A percentile compares a stretch with the other conserved stretches of the same genome.
These are phyloP conservation scores for Drosophila mimica DNA, from an alignment of 2,888 invertebrate genomes.

Conservation along the genomic window DNA sequence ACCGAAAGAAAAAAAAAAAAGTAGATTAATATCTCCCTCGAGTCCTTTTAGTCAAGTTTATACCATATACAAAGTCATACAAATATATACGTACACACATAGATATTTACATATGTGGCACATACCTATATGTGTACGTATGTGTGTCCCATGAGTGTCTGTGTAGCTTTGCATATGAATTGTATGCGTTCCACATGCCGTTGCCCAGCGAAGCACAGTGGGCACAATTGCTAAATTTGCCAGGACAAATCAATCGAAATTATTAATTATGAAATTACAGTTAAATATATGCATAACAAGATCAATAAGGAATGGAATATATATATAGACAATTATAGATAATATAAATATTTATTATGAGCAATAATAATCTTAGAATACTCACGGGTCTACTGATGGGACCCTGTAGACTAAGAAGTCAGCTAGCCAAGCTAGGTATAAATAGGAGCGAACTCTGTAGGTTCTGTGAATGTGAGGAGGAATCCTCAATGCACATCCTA, in stretches of 20 bases:
- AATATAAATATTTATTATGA: too few relatives aligned
- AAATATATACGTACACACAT: slow-evolving; percentile 14
- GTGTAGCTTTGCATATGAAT: slow-evolving; percentile 64
- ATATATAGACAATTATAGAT: too few relatives aligned
- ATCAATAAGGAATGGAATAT: too few relatives aligned
- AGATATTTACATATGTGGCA: slow-evolving; percentile 21
- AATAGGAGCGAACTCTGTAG: too few relatives aligned
- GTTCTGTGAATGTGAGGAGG: too few relatives aligned
- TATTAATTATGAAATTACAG: neutral
- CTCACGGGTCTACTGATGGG: too few relatives aligned
- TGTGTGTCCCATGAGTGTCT: slow-evolving; percentile 55
- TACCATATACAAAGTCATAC: slow-evolving; percentile 47
- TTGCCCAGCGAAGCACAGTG: slow-evolving; percentile 52
- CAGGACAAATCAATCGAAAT: neutral
- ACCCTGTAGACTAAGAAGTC: too few relatives aligned
- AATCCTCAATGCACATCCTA: too few relatives aligned
- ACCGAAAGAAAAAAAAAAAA: slow-evolving; percentile 49
- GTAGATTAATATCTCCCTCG: slow-evolving; percentile 79
- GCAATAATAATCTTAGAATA: too few relatives aligned
- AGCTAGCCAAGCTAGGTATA: too few relatives aligned
- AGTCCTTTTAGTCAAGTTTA: slow-evolving; percentile 80
- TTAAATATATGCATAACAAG: neutral
- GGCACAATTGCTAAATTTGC: neutral
- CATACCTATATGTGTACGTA: slow-evolving; percentile 1
- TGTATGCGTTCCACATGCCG: slow-evolving; percentile 64